phyloP scores from a whole-genome alignment of 2,888 invertebrate species.

The Dusona sp. region DNA sequence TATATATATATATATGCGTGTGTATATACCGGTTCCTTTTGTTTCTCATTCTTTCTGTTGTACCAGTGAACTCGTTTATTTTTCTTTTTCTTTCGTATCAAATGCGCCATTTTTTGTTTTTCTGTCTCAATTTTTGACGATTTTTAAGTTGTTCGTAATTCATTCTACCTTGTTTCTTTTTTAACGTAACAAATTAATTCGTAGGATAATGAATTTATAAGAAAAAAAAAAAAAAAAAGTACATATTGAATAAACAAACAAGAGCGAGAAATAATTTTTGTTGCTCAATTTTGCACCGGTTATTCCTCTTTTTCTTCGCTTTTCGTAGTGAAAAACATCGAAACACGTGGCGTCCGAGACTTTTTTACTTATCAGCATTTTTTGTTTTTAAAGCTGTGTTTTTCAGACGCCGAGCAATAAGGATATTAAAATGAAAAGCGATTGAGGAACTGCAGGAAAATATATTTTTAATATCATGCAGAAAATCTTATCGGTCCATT shows the following conservation, averaged over 20 bases:
- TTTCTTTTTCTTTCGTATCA: slow-evolving; percentile 58
- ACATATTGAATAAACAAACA: slow-evolving; percentile 78
- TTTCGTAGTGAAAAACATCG: not conserved
- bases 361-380: not conserved
- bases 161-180: slow-evolving; percentile 47
- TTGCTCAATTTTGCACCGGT: slow-evolving; percentile 47
- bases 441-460: not conserved
- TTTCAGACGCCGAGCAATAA: not conserved
- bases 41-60: slow-evolving; percentile 49
- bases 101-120: slow-evolving; percentile 56
- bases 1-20: slow-evolving; percentile 81
- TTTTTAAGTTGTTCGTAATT: slow-evolving; percentile 32
- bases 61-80: slow-evolving; percentile 42
- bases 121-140: slow-evolving; percentile 42
- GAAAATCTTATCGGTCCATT: not conserved
- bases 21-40: slow-evolving; percentile 75
- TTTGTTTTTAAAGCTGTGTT: not conserved
- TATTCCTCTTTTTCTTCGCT: slow-evolving; percentile 23
- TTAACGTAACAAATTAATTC: slow-evolving; percentile 75
- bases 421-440: not conserved
- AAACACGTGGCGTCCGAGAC: not conserved
- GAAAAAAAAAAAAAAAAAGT: slow-evolving; percentile 74
- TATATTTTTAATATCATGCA: too few species aligned
- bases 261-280: slow-evolving; percentile 72
- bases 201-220: slow-evolving; percentile 80